Base-by-base conservation (phyloP, 2,888 invertebrate species). In the Lycia hirtaria region DNA sequence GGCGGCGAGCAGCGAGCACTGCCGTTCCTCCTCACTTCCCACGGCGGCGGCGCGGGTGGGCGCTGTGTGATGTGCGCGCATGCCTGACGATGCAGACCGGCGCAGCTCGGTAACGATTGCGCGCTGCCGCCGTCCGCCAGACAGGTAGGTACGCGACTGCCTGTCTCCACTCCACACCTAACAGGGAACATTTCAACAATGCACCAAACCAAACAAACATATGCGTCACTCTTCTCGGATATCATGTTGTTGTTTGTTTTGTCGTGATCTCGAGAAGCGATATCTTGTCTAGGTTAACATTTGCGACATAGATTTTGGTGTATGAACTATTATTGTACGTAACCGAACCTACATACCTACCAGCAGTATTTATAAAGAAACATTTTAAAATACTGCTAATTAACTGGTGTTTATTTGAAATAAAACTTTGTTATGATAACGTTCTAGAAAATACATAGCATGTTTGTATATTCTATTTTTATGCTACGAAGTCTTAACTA, bases 71-170 rank as follows among this genome's bases (percentile, higher is more conserved):
- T 75, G 62, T 87, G 62, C 86, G 90, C 92, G 91, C 91, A 91
- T 92, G 91, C 83, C 73, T 80, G 83, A 66, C 81, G 83, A 84
- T 89, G 91, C 90, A 90, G 88, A 87, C 87, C 84, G 87, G 81
- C 83, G 85, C 81, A 83, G 73, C 77, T 79, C 76, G 78, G 83
- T 91, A 91, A 91, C 90, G 92, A 92, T 92, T 92, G 87, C 83
- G 83, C 78, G 47, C 72, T 71, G 75, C 38, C 38, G 22, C 35
- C n/a, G 40, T 17, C 40, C 14, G 40, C 78, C 78, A 84, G 84
- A 85, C 87, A 83, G 83, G 81, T 83, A 83, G 83, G 81, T 83
- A 86, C 85, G 84, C 85, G 90, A 87, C 90, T 86, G 75, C 80
- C 85, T 87, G 91, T 90, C 91, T 89, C 88, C 90, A 75, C 57